phyloP scores from a whole-genome alignment of 2,797 vertebrate species.

The Chelidonichthys spinosus region DNA sequence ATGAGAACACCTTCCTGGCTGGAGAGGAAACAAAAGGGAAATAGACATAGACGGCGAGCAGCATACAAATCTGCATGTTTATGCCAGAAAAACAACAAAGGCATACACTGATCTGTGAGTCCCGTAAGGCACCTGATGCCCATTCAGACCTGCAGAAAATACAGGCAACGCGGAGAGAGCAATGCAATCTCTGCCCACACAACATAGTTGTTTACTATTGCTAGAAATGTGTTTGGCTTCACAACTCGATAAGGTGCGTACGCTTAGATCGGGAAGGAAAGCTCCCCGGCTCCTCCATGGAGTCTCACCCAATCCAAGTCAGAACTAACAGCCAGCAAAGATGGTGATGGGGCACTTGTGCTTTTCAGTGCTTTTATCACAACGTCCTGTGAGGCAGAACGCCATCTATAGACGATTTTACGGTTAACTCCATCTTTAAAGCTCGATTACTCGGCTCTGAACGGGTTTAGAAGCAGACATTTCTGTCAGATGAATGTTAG shows the following conservation, averaged over 20 bases:
- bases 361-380: neutral
- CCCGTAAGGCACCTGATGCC: slow-evolving; percentile 46
- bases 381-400: neutral
- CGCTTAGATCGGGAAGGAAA: neutral
- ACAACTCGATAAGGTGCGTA: neutral
- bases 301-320: neutral
- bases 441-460: no score
- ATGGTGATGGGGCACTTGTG: neutral
- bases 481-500: neutral
- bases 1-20: slow-evolving; percentile 57
- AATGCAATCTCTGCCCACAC: neutral
- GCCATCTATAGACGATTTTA: no score
- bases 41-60: slow-evolving; percentile 49
- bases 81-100: slow-evolving; percentile 44
- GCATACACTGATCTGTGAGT: slow-evolving; percentile 43
- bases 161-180: neutral
- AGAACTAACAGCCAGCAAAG: neutral
- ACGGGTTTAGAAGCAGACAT: neutral
- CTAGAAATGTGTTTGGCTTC: slow-evolving; percentile 2
- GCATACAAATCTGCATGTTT: slow-evolving; percentile 43
- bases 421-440: no score
- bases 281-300: neutral
- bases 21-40: slow-evolving; percentile 61
- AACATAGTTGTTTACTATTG: slow-evolving; percentile 3
- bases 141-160: slow-evolving; percentile 29